These are phyloP conservation scores for Dissostichus mawsoni DNA, from an alignment of 2,113 vertebrate genomes.

Conservation along the genomic window DNA sequence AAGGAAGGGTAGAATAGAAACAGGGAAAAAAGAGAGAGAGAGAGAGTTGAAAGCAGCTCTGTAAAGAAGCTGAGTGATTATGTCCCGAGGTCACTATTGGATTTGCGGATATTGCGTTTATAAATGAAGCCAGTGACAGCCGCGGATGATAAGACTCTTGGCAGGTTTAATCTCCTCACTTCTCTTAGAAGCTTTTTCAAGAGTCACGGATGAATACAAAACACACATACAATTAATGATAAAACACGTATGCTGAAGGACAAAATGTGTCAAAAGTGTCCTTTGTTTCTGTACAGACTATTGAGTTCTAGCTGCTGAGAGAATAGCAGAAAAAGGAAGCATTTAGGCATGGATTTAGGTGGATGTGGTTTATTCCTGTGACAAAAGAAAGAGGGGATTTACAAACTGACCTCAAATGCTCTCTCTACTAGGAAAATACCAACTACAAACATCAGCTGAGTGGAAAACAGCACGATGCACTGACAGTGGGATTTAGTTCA, in stretches of 20 bases:
- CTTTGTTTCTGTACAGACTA: background rate
- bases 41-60: background rate
- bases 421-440: constrained; percentile 28
- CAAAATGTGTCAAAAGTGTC: constrained; percentile 17
- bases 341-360: constrained; percentile 45
- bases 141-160: constrained; percentile 44
- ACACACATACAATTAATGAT: constrained; percentile 30
- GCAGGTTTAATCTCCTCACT: constrained; percentile 62
- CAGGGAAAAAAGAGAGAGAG: background rate
- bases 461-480: constrained; percentile 26
- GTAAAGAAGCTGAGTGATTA: constrained; percentile 47
- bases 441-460: constrained; percentile 13
- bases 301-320: constrained; percentile 25
- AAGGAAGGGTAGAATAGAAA: background rate
- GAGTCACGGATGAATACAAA: constrained; percentile 26
- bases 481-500: constrained; percentile 36
- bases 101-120: constrained; percentile 69
- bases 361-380: constrained; percentile 33
- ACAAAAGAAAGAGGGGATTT: constrained; percentile 52
- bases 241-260: constrained; percentile 9
- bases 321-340: constrained; percentile 19
- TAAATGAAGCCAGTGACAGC: constrained; percentile 64
- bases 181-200: constrained; percentile 54
- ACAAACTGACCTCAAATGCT: constrained; percentile 52
- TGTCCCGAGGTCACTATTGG: constrained; percentile 66